Conservation (phyloP, 2,113 vertebrate genomes). For the Brachyistius frenatus region DNA sequence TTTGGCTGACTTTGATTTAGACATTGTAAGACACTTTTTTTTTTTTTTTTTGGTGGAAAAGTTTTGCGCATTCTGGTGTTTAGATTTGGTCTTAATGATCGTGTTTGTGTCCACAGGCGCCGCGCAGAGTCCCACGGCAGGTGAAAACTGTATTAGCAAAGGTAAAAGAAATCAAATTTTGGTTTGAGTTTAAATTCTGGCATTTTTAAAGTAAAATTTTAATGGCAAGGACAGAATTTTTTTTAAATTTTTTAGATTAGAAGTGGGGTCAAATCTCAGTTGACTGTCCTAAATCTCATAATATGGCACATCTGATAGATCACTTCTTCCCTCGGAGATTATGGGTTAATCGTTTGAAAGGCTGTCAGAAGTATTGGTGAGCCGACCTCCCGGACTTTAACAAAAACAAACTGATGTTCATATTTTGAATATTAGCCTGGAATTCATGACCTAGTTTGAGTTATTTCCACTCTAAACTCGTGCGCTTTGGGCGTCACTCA, state of each 20-base stretch:
- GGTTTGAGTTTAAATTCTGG: too few relatives aligned
- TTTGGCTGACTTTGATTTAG: constrained; percentile 67
- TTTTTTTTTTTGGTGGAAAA: neutral
- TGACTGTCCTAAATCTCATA: neutral
- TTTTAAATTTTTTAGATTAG: neutral
- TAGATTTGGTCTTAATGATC: neutral
- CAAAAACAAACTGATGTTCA: neutral
- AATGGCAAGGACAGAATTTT: neutral
- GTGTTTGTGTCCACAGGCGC: constrained; percentile 68
- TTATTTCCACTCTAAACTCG: constrained; percentile 15
- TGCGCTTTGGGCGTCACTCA: constrained; percentile 60
- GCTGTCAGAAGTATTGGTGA: neutral
- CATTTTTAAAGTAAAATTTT: too few relatives aligned
- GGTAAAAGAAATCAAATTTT: constrained; percentile 58
- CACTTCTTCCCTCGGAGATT: neutral
- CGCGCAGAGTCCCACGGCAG: constrained; percentile 79
- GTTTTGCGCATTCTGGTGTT: neutral
- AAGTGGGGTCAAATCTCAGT: fast-evolving
- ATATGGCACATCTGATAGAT: neutral
- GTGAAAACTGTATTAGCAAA: constrained; percentile 74
- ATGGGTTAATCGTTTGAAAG: neutral
- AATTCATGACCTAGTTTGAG: constrained; percentile 37
- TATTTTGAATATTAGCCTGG: neutral
- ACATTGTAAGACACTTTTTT: constrained; percentile 65
- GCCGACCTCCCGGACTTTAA: neutral